These are phyloP conservation scores for Bettongia penicillata DNA, from an alignment of 2,113 vertebrate species.

Conservation along the genomic window DNA sequence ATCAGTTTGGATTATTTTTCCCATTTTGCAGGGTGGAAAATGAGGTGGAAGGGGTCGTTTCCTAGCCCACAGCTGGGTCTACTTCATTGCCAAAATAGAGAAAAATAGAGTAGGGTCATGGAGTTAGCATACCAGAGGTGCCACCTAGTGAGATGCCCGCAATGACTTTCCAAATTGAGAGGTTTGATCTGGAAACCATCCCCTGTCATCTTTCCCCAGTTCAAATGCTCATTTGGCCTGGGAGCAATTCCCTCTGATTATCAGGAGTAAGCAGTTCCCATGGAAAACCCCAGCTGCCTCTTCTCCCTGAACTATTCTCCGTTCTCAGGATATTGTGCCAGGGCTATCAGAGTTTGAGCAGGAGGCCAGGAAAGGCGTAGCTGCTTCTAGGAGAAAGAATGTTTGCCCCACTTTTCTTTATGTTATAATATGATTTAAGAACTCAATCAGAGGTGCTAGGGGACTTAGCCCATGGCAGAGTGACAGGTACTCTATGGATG, in stretches of 20 bases:
- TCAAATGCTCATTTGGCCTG: background rate
- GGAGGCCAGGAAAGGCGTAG: background rate
- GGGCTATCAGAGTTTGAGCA: rapidly evolving
- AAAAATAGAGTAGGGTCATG: background rate
- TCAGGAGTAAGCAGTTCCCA: background rate
- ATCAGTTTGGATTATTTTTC: rapidly evolving
- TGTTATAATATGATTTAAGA: background rate
- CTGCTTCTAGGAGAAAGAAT: background rate
- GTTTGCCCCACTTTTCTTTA: background rate
- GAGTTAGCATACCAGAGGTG: background rate
- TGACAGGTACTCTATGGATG: background rate
- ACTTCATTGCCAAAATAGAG: background rate
- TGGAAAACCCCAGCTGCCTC: background rate
- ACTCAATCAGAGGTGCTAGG: background rate
- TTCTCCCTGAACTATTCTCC: background rate
- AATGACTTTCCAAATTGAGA: background rate
- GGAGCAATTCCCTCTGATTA: background rate
- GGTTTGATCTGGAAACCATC: background rate
- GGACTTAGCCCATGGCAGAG: background rate
- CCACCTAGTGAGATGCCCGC: rapidly evolving
- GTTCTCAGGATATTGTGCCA: background rate
- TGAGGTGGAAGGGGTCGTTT: background rate
- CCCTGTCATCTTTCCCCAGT: background rate
- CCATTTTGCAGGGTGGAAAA: background rate
- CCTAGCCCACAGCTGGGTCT: background rate